These are phyloP conservation scores for Brenthis daphne DNA, from an alignment of 2,888 invertebrate species.

Conservation along the genomic window DNA sequence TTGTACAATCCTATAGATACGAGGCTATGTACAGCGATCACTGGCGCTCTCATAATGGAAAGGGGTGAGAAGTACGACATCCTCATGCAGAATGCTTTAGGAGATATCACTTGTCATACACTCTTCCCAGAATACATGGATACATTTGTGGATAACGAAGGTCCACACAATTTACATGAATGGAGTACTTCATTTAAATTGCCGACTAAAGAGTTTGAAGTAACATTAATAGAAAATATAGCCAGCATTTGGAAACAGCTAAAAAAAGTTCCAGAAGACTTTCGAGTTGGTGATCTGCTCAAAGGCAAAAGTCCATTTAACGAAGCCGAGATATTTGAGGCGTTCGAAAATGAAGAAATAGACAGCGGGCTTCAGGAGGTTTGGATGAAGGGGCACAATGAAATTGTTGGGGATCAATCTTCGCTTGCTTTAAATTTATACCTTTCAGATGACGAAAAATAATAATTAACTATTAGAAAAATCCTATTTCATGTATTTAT, in stretches of 20 bases:
- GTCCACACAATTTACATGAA: conserved; percentile 53
- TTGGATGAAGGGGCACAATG: conserved; percentile 52
- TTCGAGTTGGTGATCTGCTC: conserved; percentile 44
- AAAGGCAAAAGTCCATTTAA: conserved; percentile 47
- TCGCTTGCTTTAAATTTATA: conserved; percentile 39
- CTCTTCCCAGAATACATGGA: conserved; percentile 61
- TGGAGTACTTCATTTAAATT: conserved; percentile 59
- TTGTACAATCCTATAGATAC: conserved; percentile 58
- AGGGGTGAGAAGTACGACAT: conserved; percentile 58
- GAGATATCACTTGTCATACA: conserved; percentile 66
- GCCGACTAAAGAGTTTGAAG: conserved; percentile 52
- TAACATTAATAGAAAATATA: conserved; percentile 57
- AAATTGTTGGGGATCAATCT: conserved; percentile 38
- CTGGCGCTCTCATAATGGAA: conserved; percentile 57
- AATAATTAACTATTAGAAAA: background rate
- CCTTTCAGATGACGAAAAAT: conserved; percentile 44
- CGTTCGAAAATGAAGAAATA: conserved; percentile 60
- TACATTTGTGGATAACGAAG: conserved; percentile 59
- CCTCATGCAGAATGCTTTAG: conserved; percentile 68
- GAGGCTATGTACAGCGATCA: conserved; percentile 60
- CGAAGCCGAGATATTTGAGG: conserved; percentile 59
- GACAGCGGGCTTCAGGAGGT: conserved; percentile 63
- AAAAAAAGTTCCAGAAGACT: conserved; percentile 56
- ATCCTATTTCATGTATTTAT: too few species aligned
- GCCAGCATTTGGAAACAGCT: conserved; percentile 56